phyloP scores from a whole-genome alignment of 2,888 invertebrate species.

The Fabriciana adippe region DNA sequence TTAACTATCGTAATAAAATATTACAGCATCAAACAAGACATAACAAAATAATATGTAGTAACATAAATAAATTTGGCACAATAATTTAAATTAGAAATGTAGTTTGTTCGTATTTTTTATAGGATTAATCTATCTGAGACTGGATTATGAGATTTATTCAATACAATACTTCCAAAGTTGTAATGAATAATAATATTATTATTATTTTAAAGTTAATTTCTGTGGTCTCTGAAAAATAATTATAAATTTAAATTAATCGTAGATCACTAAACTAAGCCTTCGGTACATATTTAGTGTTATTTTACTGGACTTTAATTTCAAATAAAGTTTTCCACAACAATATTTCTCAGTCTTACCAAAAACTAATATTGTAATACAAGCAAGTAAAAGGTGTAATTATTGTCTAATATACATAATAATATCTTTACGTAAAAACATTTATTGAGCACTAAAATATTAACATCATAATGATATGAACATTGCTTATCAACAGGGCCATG shows the following conservation, averaged over 20 bases:
- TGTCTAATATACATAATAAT: background rate
- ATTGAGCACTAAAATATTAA: constrained; percentile 6
- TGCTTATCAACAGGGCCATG: background rate
- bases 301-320: no score
- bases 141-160: no score
- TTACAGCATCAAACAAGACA: background rate
- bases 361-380: background rate
- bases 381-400: background rate
- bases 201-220: no score
- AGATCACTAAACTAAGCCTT: no score
- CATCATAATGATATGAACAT: background rate
- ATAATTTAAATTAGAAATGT: background rate
- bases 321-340: no score
- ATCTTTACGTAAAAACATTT: background rate
- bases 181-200: no score
- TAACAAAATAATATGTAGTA: background rate
- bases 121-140: no score
- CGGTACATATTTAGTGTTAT: no score
- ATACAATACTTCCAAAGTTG: no score
- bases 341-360: background rate
- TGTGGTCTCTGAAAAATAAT: no score
- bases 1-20: constrained; percentile 1
- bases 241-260: no score
- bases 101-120: background rate
- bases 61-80: background rate